Evolutionary conservation across 23 tunicate species (phyloP), one percentile per base, ranked within the genome.

Genomic region (Halocynthia roretzi): DNA sequence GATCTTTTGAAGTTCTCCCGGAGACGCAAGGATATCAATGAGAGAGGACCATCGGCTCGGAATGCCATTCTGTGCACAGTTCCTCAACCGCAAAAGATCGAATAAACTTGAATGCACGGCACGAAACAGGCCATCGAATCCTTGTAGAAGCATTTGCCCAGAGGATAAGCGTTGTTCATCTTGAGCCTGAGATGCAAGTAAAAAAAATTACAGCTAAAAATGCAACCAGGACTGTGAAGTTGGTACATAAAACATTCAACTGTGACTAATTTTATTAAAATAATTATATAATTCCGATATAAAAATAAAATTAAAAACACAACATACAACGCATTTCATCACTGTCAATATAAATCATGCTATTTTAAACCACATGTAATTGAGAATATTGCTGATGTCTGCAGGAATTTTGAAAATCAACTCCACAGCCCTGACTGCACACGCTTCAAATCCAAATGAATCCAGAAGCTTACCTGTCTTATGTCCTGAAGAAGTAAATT

Each of bases 61-160:
- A 31, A 31, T 31, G 44, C 4, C 44, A 31, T 31, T 31, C 44
- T 31, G 44, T 31, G 44, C 44, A 4, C 44, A 31, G 44, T 31
- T 31, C 44, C 44, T 31, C 44, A 31, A 31, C 2, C 44, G 44
- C 40, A 87, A 72, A 8, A 91, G 81, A 15, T 85, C 75, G 51
- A 72, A 68, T 62, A 91, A 91, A 19, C 83, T 81, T 6, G 74
- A 51, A 56, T 62, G 83, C 5, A 74, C 89, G 4, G 90, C 68
- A 7, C 83, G 80, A 81, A 91, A 91, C 10, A 91, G 40, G 8
- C 90, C 91, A 67, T 91, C 84, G 63, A 91, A 91, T 10, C 83
- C 97, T 85, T 91, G 97, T 9, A 91, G 73, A 62, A 91, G 56
- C 87, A 91, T 81, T 68, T 85, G 87, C 6, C 97, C 97, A 6